A percentile compares a stretch with the other conserved stretches of the same genome.
phyloP scores from a whole-genome alignment of 1,140 invertebrate genomes.

The Acromyrmex charruanus region DNA sequence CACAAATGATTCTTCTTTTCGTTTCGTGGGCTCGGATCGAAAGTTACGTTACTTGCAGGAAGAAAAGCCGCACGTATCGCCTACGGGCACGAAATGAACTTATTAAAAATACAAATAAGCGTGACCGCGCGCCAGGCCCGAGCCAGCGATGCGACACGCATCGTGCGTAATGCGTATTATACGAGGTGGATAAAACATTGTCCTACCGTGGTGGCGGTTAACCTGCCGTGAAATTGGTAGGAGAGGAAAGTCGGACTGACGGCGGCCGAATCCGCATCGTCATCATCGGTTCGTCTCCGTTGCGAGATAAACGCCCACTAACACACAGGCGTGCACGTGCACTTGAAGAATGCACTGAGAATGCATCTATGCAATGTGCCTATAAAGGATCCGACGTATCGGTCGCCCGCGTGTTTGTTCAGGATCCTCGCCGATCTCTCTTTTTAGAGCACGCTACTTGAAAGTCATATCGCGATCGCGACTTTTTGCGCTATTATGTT shows the following conservation, averaged over 20 bases:
- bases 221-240: conserved; percentile 85
- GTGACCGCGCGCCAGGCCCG: conserved; percentile 60
- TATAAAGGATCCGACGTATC: conserved; percentile 61
- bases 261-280: conserved; percentile 80
- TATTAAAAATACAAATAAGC: conserved; percentile 77
- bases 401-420: conserved; percentile 66
- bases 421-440: conserved; percentile 55
- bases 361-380: conserved; percentile 11
- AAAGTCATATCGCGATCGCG: conserved; percentile 67
- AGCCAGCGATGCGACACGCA: conserved; percentile 72
- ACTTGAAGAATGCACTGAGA: neutral
- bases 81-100: conserved; percentile 63
- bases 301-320: conserved; percentile 50
- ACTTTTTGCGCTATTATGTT: conserved; percentile 48
- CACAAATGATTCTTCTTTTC: neutral
- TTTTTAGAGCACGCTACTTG: conserved; percentile 34
- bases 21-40: conserved; percentile 3
- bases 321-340: conserved; percentile 5
- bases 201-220: conserved; percentile 83
- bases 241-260: conserved; percentile 80
- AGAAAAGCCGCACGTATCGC: conserved; percentile 20
- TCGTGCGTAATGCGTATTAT: conserved; percentile 73
- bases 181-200: conserved; percentile 79
- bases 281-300: conserved; percentile 77
- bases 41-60: conserved; percentile 48